Evolutionary conservation across 2,797 vertebrate species (phyloP).

Genomic region (Coranthus polyacanthus): DNA sequence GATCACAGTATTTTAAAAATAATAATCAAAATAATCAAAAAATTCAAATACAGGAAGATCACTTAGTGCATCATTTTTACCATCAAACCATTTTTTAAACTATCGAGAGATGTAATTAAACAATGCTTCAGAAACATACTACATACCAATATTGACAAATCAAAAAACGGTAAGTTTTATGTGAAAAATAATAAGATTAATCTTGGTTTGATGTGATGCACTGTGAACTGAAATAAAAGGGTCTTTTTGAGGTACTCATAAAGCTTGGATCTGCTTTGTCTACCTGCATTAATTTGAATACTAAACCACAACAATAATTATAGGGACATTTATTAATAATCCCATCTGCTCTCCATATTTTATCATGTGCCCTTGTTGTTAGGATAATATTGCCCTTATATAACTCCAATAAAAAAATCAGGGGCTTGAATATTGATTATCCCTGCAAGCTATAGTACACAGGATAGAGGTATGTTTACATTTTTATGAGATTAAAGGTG

Average conservation of each 20-base stretch:
- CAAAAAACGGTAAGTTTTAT: background rate
- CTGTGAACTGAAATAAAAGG: background rate
- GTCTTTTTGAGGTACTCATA: background rate
- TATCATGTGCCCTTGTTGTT: slow-evolving; percentile 5
- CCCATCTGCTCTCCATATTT: slow-evolving; percentile 37
- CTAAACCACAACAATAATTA: slow-evolving; percentile 7
- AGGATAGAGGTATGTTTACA: slow-evolving; percentile 12
- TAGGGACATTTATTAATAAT: slow-evolving; percentile 37
- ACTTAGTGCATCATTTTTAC: too few species aligned
- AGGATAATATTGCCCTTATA: slow-evolving; percentile 7
- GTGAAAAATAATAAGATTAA: background rate
- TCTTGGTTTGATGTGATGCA: background rate
- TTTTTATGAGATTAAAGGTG: slow-evolving; percentile 19
- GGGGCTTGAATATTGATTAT: slow-evolving; percentile 34
- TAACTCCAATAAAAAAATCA: slow-evolving; percentile 27
- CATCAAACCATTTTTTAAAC: too few species aligned
- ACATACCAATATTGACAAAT: background rate
- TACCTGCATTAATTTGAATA: slow-evolving; percentile 43
- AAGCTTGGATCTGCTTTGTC: slow-evolving; percentile 2
- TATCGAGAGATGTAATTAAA: background rate
- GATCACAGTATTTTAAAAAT: too few species aligned
- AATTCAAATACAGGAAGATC: too few species aligned
- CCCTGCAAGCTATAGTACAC: slow-evolving; percentile 1
- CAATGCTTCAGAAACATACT: background rate
- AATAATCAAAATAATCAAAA: too few species aligned